Evolutionary conservation across 2,888 invertebrate species (phyloP), one percentile per base, ranked within the genome.

Genomic region (Diadromus collaris): DNA sequence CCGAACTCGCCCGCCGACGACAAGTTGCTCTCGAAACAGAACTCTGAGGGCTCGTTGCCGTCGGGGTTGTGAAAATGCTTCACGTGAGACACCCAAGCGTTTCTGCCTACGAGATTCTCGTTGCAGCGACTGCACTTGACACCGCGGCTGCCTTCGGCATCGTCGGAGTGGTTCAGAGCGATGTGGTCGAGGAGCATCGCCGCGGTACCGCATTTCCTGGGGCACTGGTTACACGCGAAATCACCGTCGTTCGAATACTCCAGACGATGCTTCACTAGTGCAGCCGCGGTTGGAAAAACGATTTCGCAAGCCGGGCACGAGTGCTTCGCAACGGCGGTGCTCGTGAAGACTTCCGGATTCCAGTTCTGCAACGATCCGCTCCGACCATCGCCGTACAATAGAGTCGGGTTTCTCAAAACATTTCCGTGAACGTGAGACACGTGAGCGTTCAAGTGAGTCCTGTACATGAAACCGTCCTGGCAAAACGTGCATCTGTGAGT

Each of bases 361-460:
- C 16, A 27, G 29, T 6, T 56, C 24, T 29, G 13, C 0, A 27
- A 29, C 7, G 29, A 5, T 2, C 5, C n/a, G 0, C 16, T n/a
- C 6, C 6, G 56, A n/a, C 29, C 27, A 2, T 27, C 16, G 6
- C 0, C n/a, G 13, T n/a, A 44, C 6, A 21, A 1, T 4, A 44
- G 27, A 44, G n/a, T 9, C 1, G 41, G 27, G 41, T 34, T 19
- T 6, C 54, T 54, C 10, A 41, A 27, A 6, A 51, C 54, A 5
- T 48, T n/a, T 9, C 32, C 32, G 73, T 87, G 87, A 10, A 85
- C 83, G 65, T 87, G 88, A 6, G 77, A 61, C 24, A 83, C 82
- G n/a, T 88, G 88, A 0, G 87, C 83, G 9, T 83, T 71, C 24
- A 85, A 78, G 65, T 86, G 84, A 0, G 81, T 74, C 46, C 82